Conservation (phyloP, 2,888 invertebrate genomes). For the Acanthopleura granulata region DNA sequence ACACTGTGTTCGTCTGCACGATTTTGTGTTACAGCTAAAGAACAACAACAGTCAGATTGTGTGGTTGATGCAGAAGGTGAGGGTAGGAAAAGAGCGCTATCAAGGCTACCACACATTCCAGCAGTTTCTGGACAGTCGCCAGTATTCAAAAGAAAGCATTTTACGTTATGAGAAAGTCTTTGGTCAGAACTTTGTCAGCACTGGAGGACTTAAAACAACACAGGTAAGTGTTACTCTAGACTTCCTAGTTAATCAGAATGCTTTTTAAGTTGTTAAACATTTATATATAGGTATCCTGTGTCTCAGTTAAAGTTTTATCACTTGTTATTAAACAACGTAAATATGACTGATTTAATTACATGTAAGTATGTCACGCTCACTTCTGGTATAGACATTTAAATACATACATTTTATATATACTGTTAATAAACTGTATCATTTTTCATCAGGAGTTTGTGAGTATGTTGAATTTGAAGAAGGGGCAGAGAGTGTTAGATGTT, state of each 20-base stretch:
- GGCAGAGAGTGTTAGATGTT: constrained; percentile 71
- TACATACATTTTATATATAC: neutral
- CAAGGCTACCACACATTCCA: constrained; percentile 50
- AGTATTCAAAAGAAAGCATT: constrained; percentile 71
- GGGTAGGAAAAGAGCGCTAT: constrained; percentile 21
- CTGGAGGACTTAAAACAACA: constrained; percentile 72
- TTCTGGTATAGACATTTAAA: too few relatives aligned
- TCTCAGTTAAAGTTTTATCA: too few relatives aligned
- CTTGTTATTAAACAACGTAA: too few relatives aligned
- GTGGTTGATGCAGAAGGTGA: constrained; percentile 59
- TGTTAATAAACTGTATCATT: neutral
- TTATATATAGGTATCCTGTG: too few relatives aligned
- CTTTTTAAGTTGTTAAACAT: too few relatives aligned
- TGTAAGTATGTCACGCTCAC: too few relatives aligned
- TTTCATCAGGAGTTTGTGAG: constrained; percentile 65
- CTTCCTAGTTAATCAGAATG: neutral
- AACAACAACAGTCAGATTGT: constrained; percentile 59
- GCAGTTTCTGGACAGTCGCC: constrained; percentile 72
- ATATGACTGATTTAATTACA: too few relatives aligned
- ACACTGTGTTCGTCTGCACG: too few relatives aligned
- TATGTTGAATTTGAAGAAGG: constrained; percentile 65
- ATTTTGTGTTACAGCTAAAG: constrained; percentile 54
- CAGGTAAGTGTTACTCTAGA: constrained; percentile 40
- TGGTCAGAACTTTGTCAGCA: constrained; percentile 72
- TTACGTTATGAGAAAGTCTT: constrained; percentile 73